Evolutionary conservation across 2,888 invertebrate species (phyloP), one percentile per base, ranked within the genome.

Genomic region (Selenia dentaria): DNA sequence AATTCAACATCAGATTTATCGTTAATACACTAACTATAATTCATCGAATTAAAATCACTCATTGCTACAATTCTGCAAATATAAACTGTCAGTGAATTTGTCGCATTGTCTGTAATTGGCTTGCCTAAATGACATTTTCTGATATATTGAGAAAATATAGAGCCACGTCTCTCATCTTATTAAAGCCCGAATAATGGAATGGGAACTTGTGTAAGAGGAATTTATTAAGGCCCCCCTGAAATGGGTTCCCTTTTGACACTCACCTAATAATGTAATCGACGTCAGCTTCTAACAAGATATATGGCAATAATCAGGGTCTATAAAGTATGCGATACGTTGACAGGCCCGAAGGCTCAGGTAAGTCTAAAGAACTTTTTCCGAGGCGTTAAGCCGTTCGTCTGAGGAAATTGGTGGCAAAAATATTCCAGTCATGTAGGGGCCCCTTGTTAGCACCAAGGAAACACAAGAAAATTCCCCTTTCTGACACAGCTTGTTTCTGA

Each of bases 351-450:
- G 70, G 64, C 69, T 68, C 78, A 82, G 82, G 82, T 83, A 79
- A 75, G 74, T 79, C 79, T 78, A 74, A 79, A 79, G 77, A 80
- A 83, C 79, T 80, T 83, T 82, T 79, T 76, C 71, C 68, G 72
- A 71, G 56, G 74, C 65, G 76, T 79, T 84, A 84, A 87, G 80
- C 82, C 79, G 73, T 82, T 80, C 79, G 72, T 73, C 75, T 73
- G 72, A 78, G 79, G 75, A 86, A 85, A 86, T 84, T 86, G 80
- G 77, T 75, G 84, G 80, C 82, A 78, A 81, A 83, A 86, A 83
- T 88, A 90, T 90, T 90, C 89, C 75, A 78, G 82, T 88, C 89
- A 86, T 90, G 89, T 83, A 79, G 69, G 55, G 58, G 67, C 69
- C 77, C 76, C 87, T 88, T 88, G 87, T 87, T 88, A 88, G 77